Conservation (phyloP, 2,113 vertebrate genomes). For the Illadopsis cleaveri region DNA sequence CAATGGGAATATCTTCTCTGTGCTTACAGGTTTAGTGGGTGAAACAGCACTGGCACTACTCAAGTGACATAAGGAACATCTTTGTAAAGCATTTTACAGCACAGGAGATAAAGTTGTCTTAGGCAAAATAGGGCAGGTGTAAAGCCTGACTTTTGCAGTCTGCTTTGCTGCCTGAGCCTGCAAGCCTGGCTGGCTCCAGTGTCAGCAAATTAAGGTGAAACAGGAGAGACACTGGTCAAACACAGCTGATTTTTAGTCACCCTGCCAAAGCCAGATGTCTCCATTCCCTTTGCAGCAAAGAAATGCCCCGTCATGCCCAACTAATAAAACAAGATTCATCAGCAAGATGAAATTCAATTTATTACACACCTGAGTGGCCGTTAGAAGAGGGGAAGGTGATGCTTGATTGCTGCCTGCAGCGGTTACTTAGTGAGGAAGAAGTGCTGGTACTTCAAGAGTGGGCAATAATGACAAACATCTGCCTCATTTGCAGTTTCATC, state of each 20-base stretch:
- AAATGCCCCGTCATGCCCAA: constrained; percentile 19
- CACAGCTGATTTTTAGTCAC: background rate
- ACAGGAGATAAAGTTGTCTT: background rate
- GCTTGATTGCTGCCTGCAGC: background rate
- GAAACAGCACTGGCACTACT: background rate
- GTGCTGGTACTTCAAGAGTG: background rate
- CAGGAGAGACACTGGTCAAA: background rate
- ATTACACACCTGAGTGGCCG: constrained; percentile 2
- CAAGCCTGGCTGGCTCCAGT: background rate
- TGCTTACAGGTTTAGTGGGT: background rate
- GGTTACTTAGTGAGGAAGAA: background rate
- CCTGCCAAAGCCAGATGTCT: constrained; percentile 29
- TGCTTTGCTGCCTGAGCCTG: background rate
- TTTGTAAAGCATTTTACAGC: background rate
- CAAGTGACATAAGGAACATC: background rate
- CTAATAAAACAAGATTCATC: constrained; percentile 28
- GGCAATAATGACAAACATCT: constrained; percentile 37
- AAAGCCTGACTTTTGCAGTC: background rate
- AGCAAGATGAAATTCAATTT: constrained; percentile 46
- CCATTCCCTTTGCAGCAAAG: constrained; percentile 13
- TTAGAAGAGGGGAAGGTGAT: constrained; percentile 8
- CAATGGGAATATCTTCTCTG: background rate
- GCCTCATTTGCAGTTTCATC: background rate
- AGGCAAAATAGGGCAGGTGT: background rate
- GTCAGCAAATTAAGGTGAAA: constrained; percentile 19